phyloP scores from a whole-genome alignment of 2,888 invertebrate genomes.

The Keiferia lycopersicella region DNA sequence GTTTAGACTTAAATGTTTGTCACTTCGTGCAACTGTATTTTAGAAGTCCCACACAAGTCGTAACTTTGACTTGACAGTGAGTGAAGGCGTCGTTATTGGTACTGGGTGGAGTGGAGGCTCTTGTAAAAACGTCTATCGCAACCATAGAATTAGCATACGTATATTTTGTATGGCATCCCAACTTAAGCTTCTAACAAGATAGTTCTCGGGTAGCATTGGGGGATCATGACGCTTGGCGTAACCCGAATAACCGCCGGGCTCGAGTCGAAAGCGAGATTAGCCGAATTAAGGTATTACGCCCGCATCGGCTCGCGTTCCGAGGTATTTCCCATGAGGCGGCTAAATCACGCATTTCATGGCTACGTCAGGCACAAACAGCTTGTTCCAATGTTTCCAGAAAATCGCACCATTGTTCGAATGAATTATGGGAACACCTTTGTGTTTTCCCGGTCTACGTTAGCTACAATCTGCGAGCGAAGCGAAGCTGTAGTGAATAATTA shows the following conservation, averaged over 20 bases:
- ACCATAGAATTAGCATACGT: not conserved
- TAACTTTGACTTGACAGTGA: constrained; percentile 15
- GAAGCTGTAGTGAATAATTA: constrained; percentile 24
- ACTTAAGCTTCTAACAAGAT: constrained; percentile 31
- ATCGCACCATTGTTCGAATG: constrained; percentile 34
- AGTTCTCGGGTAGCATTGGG: constrained; percentile 33
- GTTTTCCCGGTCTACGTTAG: constrained; percentile 23
- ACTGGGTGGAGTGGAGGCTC: not conserved
- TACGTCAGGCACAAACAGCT: constrained; percentile 51
- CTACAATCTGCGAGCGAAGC: constrained; percentile 20
- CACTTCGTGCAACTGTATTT: constrained; percentile 5
- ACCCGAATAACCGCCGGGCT: constrained; percentile 50
- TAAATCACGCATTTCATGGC: constrained; percentile 74
- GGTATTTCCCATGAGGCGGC: constrained; percentile 71
- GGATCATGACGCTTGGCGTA: constrained; percentile 35
- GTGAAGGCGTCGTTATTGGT: constrained; percentile 19
- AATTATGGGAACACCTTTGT: constrained; percentile 31
- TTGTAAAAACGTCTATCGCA: not conserved
- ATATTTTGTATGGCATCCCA: constrained; percentile 29
- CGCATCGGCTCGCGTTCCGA: constrained; percentile 59
- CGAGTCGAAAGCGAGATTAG: constrained; percentile 65
- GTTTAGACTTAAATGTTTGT: constrained; percentile 13
- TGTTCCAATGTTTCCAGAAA: constrained; percentile 38
- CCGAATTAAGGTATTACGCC: constrained; percentile 71
- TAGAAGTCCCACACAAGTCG: constrained; percentile 3